Percentiles rank a stretch among this genome's conserved stretches.
phyloP scores from a whole-genome alignment of 2,797 vertebrate genomes.

The Rousettus madagascariensis region DNA sequence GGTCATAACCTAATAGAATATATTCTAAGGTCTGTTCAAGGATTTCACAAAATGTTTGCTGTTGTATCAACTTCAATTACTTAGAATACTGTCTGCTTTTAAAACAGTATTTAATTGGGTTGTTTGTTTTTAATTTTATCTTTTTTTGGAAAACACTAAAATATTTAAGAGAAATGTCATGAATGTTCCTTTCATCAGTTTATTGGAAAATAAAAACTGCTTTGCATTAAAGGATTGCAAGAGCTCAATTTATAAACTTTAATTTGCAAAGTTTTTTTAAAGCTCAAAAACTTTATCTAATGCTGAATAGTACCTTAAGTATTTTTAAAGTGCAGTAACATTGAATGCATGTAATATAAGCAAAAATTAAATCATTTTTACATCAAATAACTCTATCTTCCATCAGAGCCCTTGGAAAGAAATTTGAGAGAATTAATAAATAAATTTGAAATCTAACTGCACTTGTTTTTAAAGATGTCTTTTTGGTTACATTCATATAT shows the following conservation, averaged over 20 bases:
- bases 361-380: conserved; percentile 33
- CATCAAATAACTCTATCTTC: conserved; percentile 7
- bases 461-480: background rate
- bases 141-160: conserved; percentile 72
- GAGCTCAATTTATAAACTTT: conserved; percentile 54
- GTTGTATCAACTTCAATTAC: conserved; percentile 46
- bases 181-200: conserved; percentile 64
- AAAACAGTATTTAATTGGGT: conserved; percentile 25
- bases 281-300: background rate
- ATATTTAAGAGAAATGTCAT: conserved; percentile 59
- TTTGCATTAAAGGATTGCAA: conserved; percentile 66
- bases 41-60: background rate
- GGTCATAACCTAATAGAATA: background rate
- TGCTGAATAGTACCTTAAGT: background rate
- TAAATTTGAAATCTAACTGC: background rate
- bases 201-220: conserved; percentile 69
- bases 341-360: background rate
- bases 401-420: background rate
- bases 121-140: conserved; percentile 65
- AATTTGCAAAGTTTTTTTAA: conserved; percentile 19
- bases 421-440: conserved; percentile 20
- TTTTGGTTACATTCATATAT: background rate
- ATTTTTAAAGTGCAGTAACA: conserved; percentile 10
- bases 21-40: background rate
- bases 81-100: conserved; percentile 64